Percentiles rank a stretch among this genome's conserved stretches.
Conservation (phyloP, 1,140 invertebrate genomes). For the Carposina sasakii region DNA sequence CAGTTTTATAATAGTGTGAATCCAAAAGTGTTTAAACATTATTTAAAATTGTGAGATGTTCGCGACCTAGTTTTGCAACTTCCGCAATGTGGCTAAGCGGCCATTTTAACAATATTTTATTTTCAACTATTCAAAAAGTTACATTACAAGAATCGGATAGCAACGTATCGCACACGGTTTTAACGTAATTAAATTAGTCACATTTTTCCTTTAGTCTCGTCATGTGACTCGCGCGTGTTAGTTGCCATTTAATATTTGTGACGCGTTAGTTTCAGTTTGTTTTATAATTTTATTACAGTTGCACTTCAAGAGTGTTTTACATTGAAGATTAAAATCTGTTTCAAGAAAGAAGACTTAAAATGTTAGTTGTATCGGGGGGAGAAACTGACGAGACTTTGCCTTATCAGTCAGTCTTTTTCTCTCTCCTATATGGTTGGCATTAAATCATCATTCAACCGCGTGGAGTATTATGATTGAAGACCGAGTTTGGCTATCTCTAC, state of each 20-base stretch:
- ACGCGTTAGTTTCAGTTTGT: slow-evolving; percentile 24
- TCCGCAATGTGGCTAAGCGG: slow-evolving; percentile 39
- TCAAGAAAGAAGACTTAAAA: slow-evolving; percentile 42
- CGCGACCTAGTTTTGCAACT: slow-evolving; percentile 54
- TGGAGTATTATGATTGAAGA: too few species aligned
- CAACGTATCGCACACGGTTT: slow-evolving; percentile 18
- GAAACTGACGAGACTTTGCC: slow-evolving; percentile 55
- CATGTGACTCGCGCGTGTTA: slow-evolving; percentile 39
- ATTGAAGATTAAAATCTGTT: slow-evolving; percentile 25
- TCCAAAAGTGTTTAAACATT: slow-evolving; percentile 28
- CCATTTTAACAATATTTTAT: slow-evolving; percentile 31
- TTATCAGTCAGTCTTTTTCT: slow-evolving; percentile 70
- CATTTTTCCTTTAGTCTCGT: slow-evolving; percentile 35
- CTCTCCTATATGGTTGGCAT: slow-evolving; percentile 66
- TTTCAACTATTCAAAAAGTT: slow-evolving; percentile 23
- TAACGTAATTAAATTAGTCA: slow-evolving; percentile 21
- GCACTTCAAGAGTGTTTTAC: slow-evolving; percentile 25
- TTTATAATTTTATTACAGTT: slow-evolving; percentile 35
- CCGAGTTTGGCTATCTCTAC: slow-evolving; percentile 51
- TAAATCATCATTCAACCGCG: slow-evolving; percentile 24
- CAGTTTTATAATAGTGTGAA: slow-evolving; percentile 15
- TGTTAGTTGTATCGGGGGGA: slow-evolving; percentile 62
- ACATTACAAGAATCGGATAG: slow-evolving; percentile 15
- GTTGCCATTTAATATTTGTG: slow-evolving; percentile 21
- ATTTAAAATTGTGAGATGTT: slow-evolving; percentile 35